Evolutionary conservation across 1,140 invertebrate species (phyloP), one percentile per base, ranked within the genome.

Genomic region (Drosophila ananassae): DNA sequence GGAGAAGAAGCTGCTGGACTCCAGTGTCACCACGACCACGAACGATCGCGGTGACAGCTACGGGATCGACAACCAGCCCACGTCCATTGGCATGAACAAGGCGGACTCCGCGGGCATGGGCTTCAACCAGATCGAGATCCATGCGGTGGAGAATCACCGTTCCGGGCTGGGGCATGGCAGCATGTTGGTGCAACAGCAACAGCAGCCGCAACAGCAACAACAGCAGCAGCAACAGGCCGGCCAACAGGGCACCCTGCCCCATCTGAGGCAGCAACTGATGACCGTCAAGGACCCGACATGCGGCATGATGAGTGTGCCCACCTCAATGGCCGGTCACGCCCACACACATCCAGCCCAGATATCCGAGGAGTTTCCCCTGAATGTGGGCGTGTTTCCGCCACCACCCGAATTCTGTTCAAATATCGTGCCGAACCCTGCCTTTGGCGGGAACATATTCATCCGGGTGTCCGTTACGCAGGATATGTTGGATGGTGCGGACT

Each of bases 1-100:
- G 91, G 96, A 97, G 79, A 97, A 97, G 91, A 95, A 96, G 73
- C 92, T 97, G 5, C 93, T 97, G 28, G 96, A 96, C 80, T 94
- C 95, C 13, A 95, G 95, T 53, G 96, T 96, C 13, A 96, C 96
- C 2, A 96, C 96, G 0, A 96, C 96, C 0, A 91, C 90, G 2
- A 96, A 95, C 3, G 95, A 96, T 66, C 94, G 96, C 4, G 93
- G 93, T 83, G 93, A 92, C 90, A 93, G 93, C 79, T 93, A 95
- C 92, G 93, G 95, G 92, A 93, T 94, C 73, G 93, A 95, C 78
- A 94, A 91, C 92, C 76, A 91, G 62, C 92, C 91, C 28, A 89
- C 90, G 12, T 91, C 92, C 10, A 59, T 75, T 8, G 73, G 60
- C 34, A 87, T 92, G 12, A 91, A 90, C 58, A 92, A 92, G 61